Evolutionary conservation across 92 coral and sea anemone genomes (phyloP).

Genomic region (Nematostella vectensis): DNA sequence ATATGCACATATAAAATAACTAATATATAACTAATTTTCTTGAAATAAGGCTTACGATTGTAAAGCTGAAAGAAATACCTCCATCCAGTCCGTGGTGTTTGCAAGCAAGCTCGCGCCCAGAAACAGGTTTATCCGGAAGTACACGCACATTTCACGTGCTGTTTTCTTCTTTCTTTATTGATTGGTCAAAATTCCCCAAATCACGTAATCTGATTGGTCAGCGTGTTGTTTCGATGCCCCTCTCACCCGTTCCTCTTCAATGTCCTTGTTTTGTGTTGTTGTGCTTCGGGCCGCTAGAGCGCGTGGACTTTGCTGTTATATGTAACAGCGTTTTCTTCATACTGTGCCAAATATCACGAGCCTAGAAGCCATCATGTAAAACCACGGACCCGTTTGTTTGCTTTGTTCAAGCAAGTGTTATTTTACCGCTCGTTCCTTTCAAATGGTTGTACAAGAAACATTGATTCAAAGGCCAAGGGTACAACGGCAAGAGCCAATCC

Average conservation of each 20-base stretch:
- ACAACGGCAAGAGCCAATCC: not conserved
- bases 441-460: not conserved
- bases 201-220: not conserved
- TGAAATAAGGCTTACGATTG: no score
- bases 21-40: no score
- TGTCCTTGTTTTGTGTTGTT: no score
- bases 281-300: no score
- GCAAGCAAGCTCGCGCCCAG: no score
- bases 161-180: not conserved
- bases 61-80: no score
- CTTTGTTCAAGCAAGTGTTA: not conserved
- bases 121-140: constrained; percentile 1
- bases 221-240: not conserved
- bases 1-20: no score
- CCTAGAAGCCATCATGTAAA: not conserved
- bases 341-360: not conserved
- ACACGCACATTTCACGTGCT: not conserved
- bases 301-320: not conserved
- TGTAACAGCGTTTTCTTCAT: not conserved
- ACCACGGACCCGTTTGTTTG: not conserved
- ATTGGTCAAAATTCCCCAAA: not conserved
- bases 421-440: no score
- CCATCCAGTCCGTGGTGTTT: no score
- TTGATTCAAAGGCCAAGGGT: constrained; percentile 1
- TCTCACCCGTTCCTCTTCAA: no score